phyloP scores from a whole-genome alignment of 2,113 vertebrate species.

The Gymnarchus niloticus region DNA sequence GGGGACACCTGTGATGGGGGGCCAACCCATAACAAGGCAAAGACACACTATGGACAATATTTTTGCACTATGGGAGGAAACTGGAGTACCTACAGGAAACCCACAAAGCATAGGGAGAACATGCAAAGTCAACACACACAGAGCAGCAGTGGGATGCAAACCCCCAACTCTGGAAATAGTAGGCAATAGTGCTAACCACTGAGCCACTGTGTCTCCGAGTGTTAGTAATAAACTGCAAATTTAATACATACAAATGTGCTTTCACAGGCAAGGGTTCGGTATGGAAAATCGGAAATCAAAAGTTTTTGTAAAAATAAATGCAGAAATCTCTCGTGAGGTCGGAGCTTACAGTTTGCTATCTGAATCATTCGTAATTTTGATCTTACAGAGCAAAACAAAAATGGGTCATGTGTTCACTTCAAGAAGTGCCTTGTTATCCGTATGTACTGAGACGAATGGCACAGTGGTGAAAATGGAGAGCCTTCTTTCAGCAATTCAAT shows the following conservation, averaged over 20 bases:
- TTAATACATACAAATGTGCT: neutral
- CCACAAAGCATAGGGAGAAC: too few relatives aligned
- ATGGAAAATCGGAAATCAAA: neutral
- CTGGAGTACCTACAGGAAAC: too few relatives aligned
- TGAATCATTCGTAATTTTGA: neutral
- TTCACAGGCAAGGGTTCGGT: neutral
- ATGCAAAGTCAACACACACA: too few relatives aligned
- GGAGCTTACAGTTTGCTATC: neutral
- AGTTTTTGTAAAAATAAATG: neutral
- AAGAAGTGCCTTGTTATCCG: neutral
- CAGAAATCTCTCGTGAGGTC: neutral
- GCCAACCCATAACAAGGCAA: too few relatives aligned
- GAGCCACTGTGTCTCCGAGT: too few relatives aligned
- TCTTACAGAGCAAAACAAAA: conserved; percentile 1
- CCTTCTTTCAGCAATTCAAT: neutral
- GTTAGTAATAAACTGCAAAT: neutral
- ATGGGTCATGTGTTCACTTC: neutral
- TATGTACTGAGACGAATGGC: neutral
- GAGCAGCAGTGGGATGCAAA: too few relatives aligned
- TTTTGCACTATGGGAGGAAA: too few relatives aligned
- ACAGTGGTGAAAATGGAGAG: neutral
- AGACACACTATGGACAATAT: too few relatives aligned
- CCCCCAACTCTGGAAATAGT: too few relatives aligned
- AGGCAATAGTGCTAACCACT: too few relatives aligned
- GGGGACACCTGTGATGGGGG: too few relatives aligned